Evolutionary conservation across 2,797 vertebrate genomes (phyloP), one percentile per base, ranked within the genome.

Genomic region (Staurois parvus): DNA sequence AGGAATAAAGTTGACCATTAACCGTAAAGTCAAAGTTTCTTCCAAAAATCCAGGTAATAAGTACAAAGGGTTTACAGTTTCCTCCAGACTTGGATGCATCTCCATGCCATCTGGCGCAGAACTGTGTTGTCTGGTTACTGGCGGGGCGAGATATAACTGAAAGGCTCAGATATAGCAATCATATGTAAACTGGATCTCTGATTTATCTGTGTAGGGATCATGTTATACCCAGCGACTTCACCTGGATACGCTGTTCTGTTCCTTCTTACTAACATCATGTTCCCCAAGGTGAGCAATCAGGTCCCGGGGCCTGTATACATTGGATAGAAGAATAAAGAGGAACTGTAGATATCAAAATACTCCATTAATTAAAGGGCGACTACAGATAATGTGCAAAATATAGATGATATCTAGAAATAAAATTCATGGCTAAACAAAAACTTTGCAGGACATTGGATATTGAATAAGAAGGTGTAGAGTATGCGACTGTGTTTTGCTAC

Each of bases 241-340:
- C 91, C 79, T 85, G 85, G 72, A 93, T 89, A 28, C 85, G 88
- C 87, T 93, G 92, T 83, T 93, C 92, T 0, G 91, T 91, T 15
- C 88, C 89, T 26, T 92, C 92, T 0, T 9, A 19, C 59, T 74
- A n/a, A 88, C 4, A 40, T 91, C 72, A 37, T 93, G 92, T 70
- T 93, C 92, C 12, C 92, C 92, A 70, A 93, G 88, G 75, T 92
- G 92, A 15, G 90, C 87, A 30, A 89, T 84, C 7, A 92, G 87
- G 10, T 82, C 85, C 12, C 64, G 37, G 37, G 91, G 87, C 42
- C 92, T 92, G 76, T 24, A 73, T 64, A 73, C 2, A 13, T 12
- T 24, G 37, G 9, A 52, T 24, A 37, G 7, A 7, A 62, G 15
- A 62, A n/a, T 15, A 45, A 45, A 15, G 42, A 45, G 15, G 42